phyloP scores from a whole-genome alignment of 2,888 invertebrate species.

The Meta bourneti region DNA sequence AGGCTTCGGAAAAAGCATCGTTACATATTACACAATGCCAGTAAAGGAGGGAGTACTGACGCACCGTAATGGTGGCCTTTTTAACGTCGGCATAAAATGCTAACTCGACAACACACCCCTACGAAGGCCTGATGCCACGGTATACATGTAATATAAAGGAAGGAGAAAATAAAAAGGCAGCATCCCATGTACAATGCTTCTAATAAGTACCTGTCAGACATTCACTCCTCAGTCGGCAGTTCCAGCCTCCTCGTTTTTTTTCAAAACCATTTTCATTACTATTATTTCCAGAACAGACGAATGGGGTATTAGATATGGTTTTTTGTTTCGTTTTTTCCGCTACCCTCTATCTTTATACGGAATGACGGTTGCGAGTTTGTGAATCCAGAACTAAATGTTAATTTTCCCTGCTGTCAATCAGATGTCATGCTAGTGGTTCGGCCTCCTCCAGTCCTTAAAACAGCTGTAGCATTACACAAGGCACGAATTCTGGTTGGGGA shows the following conservation, averaged over 20 bases:
- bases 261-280: constrained; percentile 68
- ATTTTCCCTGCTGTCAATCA: constrained; percentile 75
- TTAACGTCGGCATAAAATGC: constrained; percentile 69
- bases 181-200: constrained; percentile 61
- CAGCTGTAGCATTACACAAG: constrained; percentile 72
- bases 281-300: constrained; percentile 74
- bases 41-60: constrained; percentile 16
- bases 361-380: constrained; percentile 74
- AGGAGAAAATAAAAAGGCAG: constrained; percentile 59
- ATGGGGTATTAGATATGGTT: constrained; percentile 64
- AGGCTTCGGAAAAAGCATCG: background rate
- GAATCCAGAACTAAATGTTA: constrained; percentile 74
- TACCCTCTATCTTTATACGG: constrained; percentile 52
- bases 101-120: constrained; percentile 74
- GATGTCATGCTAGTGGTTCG: constrained; percentile 45
- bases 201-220: constrained; percentile 75
- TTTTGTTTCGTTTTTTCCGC: constrained; percentile 30
- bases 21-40: constrained; percentile 27
- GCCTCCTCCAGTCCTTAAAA: constrained; percentile 66
- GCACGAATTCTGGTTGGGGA: constrained; percentile 50
- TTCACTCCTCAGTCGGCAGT: constrained; percentile 53
- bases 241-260: constrained; percentile 58
- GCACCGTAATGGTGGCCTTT: constrained; percentile 55
- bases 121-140: constrained; percentile 33
- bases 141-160: constrained; percentile 54